These are phyloP conservation scores for Aphodius sticticus DNA, from an alignment of 2,888 invertebrate genomes.

Conservation along the genomic window DNA sequence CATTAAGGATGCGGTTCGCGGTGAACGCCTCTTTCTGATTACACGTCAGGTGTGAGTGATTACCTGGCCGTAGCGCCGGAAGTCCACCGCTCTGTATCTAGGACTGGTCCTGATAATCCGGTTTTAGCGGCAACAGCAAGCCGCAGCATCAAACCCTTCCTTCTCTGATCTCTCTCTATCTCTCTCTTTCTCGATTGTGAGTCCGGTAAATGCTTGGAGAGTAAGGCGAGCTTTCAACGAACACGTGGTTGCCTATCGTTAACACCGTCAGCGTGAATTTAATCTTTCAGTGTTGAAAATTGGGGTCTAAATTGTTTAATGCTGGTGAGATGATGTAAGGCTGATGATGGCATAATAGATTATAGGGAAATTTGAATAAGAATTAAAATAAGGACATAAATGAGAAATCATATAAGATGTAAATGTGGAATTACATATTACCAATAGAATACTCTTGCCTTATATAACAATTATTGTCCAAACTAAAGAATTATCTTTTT, in stretches of 20 bases:
- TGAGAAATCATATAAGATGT: too few species aligned
- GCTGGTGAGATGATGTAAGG: too few species aligned
- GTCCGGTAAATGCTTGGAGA: neutral
- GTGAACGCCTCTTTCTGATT: conserved; percentile 61
- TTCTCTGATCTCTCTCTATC: conserved; percentile 11
- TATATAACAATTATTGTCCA: too few species aligned
- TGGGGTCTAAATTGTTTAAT: too few species aligned
- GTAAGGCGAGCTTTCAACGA: conserved; percentile 15
- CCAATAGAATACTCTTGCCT: too few species aligned
- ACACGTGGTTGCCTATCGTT: conserved; percentile 17
- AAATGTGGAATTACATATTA: too few species aligned
- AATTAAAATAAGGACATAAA: too few species aligned
- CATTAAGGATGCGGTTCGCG: conserved; percentile 56
- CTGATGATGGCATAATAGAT: too few species aligned
- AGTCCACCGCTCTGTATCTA: conserved; percentile 51
- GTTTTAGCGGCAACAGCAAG: conserved; percentile 38
- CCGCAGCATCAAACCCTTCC: neutral
- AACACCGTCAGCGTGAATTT: conserved; percentile 5
- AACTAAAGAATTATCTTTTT: too few species aligned
- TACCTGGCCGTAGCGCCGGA: conserved; percentile 58
- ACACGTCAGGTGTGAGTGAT: conserved; percentile 61
- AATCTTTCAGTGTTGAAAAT: neutral
- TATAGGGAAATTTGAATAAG: too few species aligned
- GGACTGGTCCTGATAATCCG: conserved; percentile 51
- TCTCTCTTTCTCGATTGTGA: neutral